Evolutionary conservation across 2,113 vertebrate species (phyloP), one percentile per base, ranked within the genome.

Genomic region (Prochilodus magdalenae): DNA sequence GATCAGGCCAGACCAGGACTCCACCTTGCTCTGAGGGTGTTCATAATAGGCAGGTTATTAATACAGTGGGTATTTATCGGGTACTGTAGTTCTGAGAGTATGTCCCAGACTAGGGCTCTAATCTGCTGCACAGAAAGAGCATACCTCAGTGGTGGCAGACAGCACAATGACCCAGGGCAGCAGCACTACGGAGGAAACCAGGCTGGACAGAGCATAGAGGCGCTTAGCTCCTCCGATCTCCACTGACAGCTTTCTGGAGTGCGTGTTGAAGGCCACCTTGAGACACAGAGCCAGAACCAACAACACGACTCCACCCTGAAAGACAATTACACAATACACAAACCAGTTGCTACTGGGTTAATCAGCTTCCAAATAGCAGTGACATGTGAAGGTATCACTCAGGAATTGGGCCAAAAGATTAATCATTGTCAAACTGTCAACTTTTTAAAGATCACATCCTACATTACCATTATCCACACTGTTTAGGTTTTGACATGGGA

Each of bases 141-240:
- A 44, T 93, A 98, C 98, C 92, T 99, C 97, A 53, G 96, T 99
- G 81, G 97, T 98, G 14, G 93, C 90, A 78, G 97, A 96, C 63
- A 99, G 94, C 80, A 98, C 94, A 33, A 98, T 82, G 80, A 98
- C 96, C 98, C 98, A 99, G 0, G 98, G 97, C 83, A 96, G 94
- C 84, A 99, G 92, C 36, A 99, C 93, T 26, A 95, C 51, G 10
- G 95, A 92, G 0, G 97, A 98, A 81, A 98, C 94, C 85, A 99
- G 91, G 89, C 95, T 97, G 83, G 98, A 97, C 62, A 99, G 94
- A 71, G 97, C 95, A 12, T 98, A 97, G 82, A 99, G 97, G 73
- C 97, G 97, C 80, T 97, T 99, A 33, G 94, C 90, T 85, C 98
- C 98, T 15, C 98, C 98, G 0, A 99, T 86, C 90, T 99, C 98